Percentiles rank a stretch among this genome's conserved stretches.
Evolutionary conservation across 2,888 invertebrate species (phyloP).

Genomic region (Meganola albula): DNA sequence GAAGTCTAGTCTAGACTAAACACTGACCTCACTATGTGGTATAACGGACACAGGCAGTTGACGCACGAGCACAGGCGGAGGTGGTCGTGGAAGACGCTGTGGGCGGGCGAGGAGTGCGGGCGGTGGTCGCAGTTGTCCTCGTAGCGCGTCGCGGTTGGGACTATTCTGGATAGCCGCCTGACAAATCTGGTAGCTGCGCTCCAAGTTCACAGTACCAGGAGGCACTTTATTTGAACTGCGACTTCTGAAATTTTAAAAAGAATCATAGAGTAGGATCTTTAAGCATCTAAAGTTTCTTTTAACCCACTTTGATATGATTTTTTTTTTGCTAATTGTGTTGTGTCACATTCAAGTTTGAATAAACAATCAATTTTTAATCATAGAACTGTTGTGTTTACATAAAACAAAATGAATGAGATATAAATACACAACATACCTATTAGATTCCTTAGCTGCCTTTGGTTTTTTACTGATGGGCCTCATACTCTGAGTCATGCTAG

Average conservation of each 20-base stretch:
- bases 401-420: background rate
- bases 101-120: constrained; percentile 83
- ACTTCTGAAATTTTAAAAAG: constrained; percentile 49
- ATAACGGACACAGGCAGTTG: constrained; percentile 81
- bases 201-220: constrained; percentile 93
- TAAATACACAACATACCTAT: constrained; percentile 41
- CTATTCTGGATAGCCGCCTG: constrained; percentile 96
- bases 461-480: constrained; percentile 54
- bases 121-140: constrained; percentile 90
- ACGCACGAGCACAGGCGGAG: constrained; percentile 74
- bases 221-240: constrained; percentile 85
- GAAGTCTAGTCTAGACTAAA: no score
- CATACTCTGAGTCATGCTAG: constrained; percentile 46
- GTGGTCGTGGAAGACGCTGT: constrained; percentile 47
- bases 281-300: no score
- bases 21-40: constrained; percentile 58
- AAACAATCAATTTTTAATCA: no score
- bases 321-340: no score
- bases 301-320: no score
- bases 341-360: no score
- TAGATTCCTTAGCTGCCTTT: constrained; percentile 62
- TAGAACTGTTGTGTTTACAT: no score
- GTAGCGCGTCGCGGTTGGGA: constrained; percentile 91
- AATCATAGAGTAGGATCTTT: no score
- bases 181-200: constrained; percentile 96